Evolutionary conservation across 2,113 vertebrate genomes (phyloP), one percentile per base, ranked within the genome.

Genomic region (Strix aluco): DNA sequence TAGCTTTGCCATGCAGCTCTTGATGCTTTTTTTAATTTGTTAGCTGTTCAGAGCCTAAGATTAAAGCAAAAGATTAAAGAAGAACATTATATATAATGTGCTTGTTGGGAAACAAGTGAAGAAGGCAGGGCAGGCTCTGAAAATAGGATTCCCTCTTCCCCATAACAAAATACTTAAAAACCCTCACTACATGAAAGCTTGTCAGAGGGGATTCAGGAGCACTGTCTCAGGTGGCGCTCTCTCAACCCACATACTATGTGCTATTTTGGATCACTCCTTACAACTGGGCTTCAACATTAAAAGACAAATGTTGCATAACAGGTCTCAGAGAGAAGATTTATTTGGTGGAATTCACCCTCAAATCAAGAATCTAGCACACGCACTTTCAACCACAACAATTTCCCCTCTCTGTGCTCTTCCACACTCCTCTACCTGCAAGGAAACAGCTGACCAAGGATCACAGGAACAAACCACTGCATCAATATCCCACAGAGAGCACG

Each of bases 401-500:
- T 79, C 7, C 22, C 7, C 10, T 44, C 58, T 80, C 44, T 34
- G 10, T 57, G 38, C 8, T 72, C 72, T 38, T 70, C 40, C 34
- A 18, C 15, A 3, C 9, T 74, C 11, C 51, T 67, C 52, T 61
- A 7, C 16, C 21, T 1, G 2, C 15, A 46, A 69, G 40, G 49
- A 47, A 80, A 62, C 4, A 54, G 36, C 25, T 66, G 71, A 25
- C 25, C 2, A 2, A 59, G 52, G 55, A 54, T 26, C 38, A 71
- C n/a, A 44, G 51, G 63, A 95, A 63, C 30, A 88, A 83, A 86
- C 20, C 8, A 1, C 32, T 29, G 32, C 17, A 38, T 40, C 63
- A 62, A 12, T 42, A 73, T 8, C 27, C 46, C 15, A 11, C 0
- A 51, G 16, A n/a, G 11, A 44, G 11, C 61, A 75, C 0, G 0